phyloP scores from a whole-genome alignment of 2,113 vertebrate species.

The Carassius gibelio region DNA sequence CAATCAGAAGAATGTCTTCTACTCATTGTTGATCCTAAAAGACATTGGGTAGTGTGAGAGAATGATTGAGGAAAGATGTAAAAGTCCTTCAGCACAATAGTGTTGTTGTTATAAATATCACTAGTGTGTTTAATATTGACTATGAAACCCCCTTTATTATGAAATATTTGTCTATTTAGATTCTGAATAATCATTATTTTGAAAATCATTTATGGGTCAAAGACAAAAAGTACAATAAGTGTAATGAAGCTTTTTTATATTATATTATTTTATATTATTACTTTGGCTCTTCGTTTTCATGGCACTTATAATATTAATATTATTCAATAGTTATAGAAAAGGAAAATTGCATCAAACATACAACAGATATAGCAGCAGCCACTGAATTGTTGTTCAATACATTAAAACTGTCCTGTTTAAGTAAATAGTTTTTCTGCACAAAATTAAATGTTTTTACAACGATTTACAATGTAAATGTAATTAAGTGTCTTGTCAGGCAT shows the following conservation, averaged over 20 bases:
- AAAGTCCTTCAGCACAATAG: not conserved
- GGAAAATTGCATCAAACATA: not conserved
- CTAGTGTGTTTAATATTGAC: not conserved
- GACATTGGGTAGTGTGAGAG: not conserved
- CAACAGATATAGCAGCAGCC: not conserved
- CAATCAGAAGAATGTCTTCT: not conserved
- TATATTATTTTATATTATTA: not conserved
- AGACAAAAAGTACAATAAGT: too few relatives aligned
- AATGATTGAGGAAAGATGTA: not conserved
- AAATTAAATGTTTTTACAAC: too few relatives aligned
- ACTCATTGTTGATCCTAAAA: not conserved
- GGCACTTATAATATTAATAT: not conserved
- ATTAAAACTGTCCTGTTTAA: too few relatives aligned
- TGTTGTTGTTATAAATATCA: not conserved
- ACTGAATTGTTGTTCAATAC: not conserved
- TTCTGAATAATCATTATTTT: not conserved
- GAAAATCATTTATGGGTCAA: not conserved
- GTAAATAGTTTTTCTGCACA: too few relatives aligned
- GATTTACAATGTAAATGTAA: too few relatives aligned
- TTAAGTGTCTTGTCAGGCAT: too few relatives aligned
- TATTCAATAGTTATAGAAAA: not conserved
- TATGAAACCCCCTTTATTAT: not conserved
- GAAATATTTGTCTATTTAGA: not conserved
- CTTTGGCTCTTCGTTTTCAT: not conserved
- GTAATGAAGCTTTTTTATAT: too few relatives aligned